Percentiles rank a stretch among this genome's conserved stretches.
These are phyloP conservation scores for Aegypius monachus DNA, from an alignment of 2,113 vertebrate species.

Conservation along the genomic window DNA sequence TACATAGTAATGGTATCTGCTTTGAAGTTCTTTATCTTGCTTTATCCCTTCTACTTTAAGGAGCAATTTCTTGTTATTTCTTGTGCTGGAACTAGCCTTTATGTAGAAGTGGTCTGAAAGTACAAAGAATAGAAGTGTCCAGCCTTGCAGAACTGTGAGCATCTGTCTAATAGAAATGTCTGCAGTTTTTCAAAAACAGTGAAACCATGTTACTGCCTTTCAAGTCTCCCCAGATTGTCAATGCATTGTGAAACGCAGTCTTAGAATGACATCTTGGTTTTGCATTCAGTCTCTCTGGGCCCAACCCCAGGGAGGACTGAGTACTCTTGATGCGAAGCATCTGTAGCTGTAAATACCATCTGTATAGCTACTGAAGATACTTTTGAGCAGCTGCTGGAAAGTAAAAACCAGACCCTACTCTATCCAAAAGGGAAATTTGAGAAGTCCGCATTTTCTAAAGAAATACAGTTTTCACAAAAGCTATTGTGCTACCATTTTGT, in stretches of 20 bases:
- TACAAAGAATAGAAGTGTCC: conserved; percentile 5
- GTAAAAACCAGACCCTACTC: not conserved
- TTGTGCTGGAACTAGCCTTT: conserved; percentile 5
- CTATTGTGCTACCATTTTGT: accelerated
- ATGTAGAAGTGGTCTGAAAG: not conserved
- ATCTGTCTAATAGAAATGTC: not conserved
- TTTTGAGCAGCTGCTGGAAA: not conserved
- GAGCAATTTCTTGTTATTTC: conserved; percentile 32
- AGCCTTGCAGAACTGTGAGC: conserved; percentile 24
- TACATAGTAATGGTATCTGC: not conserved
- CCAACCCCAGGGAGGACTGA: accelerated
- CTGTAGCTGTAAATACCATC: not conserved
- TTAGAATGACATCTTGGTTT: not conserved
- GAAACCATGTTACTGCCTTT: not conserved
- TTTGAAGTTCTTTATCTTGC: conserved; percentile 64
- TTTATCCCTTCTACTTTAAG: conserved; percentile 61
- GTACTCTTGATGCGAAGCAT: not conserved
- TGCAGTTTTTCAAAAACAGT: not conserved
- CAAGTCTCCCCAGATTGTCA: not conserved
- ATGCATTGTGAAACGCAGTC: not conserved
- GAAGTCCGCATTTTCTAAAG: not conserved
- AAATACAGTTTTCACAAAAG: not conserved
- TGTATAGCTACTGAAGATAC: not conserved
- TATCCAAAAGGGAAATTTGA: not conserved
- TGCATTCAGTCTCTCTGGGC: not conserved